Base-by-base conservation (phyloP, 2,888 invertebrate species). In the Amaurobius ferox region DNA sequence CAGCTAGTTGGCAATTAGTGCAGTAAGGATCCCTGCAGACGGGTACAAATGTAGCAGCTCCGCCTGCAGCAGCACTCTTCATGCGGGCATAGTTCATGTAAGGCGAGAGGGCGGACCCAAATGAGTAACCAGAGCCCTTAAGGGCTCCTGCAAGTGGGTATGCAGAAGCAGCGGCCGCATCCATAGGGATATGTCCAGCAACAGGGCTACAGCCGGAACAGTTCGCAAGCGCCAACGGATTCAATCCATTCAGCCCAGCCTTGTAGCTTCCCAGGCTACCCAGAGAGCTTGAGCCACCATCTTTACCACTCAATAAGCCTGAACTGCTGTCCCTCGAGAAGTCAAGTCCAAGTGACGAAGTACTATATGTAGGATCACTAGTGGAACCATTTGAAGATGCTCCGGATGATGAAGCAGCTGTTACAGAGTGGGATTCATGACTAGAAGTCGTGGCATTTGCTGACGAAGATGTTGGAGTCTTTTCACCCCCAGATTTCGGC, bases 1-100 rank as follows among this genome's bases (percentile, higher is more conserved):
- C 90, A 96, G 94, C 97, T 91, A 97, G 95, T 90, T 97, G 97
- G 91, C 98, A 98, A 88, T 97, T 97, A n/a, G 96, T 96, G 92
- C 98, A 98, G 90, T 97, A 98, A 19, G 98, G 98, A 92, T 98
- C 98, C 91, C 97, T 96, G 93, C 98, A 98, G 70, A 98, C 96
- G 11, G 97, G 97, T 13, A 97, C 95, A 80, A 92, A 89, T 0
- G 97, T 96, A 92, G 97, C 97, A 30, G 95, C 96, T 79, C 97
- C 97, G 72, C 96, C 94, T 6, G 97, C 96, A 72, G 96, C 94
- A 7, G 97, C 96, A 0, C 97, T 97, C 92, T 97, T 97, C n/a
- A 98, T 96, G 89, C 97, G 94, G 88, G 97, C 96, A 91, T 97
- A 98, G 90, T 95, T 95, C 88, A 97, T 94, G 91, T 97, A 98